phyloP scores from a whole-genome alignment of 2,113 vertebrate genomes.

The Myocastor coypus region DNA sequence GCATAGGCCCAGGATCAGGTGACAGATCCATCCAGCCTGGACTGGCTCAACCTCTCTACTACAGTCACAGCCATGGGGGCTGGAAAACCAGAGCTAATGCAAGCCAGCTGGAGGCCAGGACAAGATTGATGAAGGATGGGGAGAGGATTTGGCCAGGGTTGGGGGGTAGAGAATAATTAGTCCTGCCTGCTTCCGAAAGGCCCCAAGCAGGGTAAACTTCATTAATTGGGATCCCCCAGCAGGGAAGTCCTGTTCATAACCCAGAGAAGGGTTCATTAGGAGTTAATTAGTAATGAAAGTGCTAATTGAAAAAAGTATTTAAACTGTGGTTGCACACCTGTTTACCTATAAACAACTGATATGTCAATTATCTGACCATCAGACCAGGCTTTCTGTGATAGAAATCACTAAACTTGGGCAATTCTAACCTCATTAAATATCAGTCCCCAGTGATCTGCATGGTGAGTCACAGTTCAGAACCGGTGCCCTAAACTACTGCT shows the following conservation, averaged over 20 bases:
- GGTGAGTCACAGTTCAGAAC: background rate
- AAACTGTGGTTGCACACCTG: slow-evolving; percentile 73
- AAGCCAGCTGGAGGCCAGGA: slow-evolving; percentile 90
- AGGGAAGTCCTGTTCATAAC: slow-evolving; percentile 74
- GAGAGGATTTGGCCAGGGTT: slow-evolving; percentile 82
- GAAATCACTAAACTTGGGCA: background rate
- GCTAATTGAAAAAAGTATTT: slow-evolving; percentile 61
- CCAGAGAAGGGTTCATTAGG: slow-evolving; percentile 73
- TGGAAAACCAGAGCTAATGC: slow-evolving; percentile 92
- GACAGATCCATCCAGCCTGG: slow-evolving; percentile 93
- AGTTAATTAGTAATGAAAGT: slow-evolving; percentile 78
- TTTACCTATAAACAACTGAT: slow-evolving; percentile 78
- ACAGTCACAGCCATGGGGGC: slow-evolving; percentile 84
- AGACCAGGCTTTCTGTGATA: slow-evolving; percentile 36
- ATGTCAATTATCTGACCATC: slow-evolving; percentile 61
- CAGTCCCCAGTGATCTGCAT: background rate
- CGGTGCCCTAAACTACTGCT: background rate
- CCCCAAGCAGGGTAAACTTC: slow-evolving; percentile 66
- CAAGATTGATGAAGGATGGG: slow-evolving; percentile 89
- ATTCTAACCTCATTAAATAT: background rate
- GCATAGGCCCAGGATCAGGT: slow-evolving; percentile 90
- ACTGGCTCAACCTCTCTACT: slow-evolving; percentile 82
- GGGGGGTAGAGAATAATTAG: slow-evolving; percentile 70
- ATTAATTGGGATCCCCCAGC: slow-evolving; percentile 76
- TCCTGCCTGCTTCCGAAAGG: slow-evolving; percentile 74